Evolutionary conservation across 1,140 invertebrate genomes (phyloP), one percentile per base, ranked within the genome.

Genomic region (Drosophila bifasciata): DNA sequence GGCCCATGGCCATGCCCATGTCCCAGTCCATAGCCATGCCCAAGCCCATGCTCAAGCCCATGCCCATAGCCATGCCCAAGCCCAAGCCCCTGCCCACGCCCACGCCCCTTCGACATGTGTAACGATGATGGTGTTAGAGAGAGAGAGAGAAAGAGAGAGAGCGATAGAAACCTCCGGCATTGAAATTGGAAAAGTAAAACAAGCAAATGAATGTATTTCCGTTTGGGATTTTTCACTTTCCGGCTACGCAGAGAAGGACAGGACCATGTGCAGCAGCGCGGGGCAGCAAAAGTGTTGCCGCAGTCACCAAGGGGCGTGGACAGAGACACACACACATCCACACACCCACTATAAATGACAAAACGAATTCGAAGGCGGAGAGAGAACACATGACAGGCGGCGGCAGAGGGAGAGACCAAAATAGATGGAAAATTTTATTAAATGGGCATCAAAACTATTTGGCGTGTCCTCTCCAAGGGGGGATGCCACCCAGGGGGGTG

Each of bases 131-230:
- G 11, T 43, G 44, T 9, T 21, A 53, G 23, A 21, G 19, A 19
- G 11, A 45, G 21, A 8, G n/a, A 15, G 50, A 3, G 28, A 28
- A 40, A 5, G 62, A 1, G 28, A 64, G 25, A 53, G 17, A 41
- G 43, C 4, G 16, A 40, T 36, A 36, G 7, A 41, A 44, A 60
- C 72, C 80, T 79, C 76, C 76, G 76, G 81, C 81, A 63, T 70
- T 81, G 73, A 85, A 88, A 86, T 88, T 86, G 83, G 83, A 86
- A 88, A 86, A 86, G 77, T 86, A 88, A 86, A 86, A 86, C 83
- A 86, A 86, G 83, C 83, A 83, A 86, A 86, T 88, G 83, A 88
- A 83, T 86, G 83, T 86, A 88, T 86, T 86, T 86, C 83, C 83
- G 83, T 86, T 86, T 88, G 78, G 83, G 83, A 86, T 86, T 86